Base-by-base conservation (phyloP, 2,797 vertebrate genomes). In the Neosalanx taihuensis region DNA sequence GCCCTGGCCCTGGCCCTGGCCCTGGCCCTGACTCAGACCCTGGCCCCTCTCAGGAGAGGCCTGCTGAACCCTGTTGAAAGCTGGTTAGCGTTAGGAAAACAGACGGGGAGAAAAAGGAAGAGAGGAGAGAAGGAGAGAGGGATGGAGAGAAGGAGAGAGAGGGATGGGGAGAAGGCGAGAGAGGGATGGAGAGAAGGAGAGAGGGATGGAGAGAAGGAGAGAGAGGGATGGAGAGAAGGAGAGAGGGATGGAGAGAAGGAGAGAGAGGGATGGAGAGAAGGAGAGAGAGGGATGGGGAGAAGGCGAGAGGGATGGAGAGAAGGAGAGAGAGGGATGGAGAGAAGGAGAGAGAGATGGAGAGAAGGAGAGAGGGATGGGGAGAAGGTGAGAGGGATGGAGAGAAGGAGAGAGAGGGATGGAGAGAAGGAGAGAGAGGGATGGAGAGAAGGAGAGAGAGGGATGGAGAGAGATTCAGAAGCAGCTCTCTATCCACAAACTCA, bases 51-150 rank as follows among this genome's bases (percentile, higher is more conserved):
- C 89, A 31, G 90, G 77, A 68, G 82, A 74, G 69, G 86, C 82
- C 2, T 81, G 86, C 81, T 93, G 92, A 81, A 92, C 89, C 76
- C 91, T 91, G 89, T 91, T 92, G 76, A 90, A 91, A 82, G 77
- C 93, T 94, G 88, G 80, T 83, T 75, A 80, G 82, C 78, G 80
- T 85, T 72, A 57, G 30, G 46, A 80, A 80, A 67, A 71, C 53
- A 80, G 51, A 78, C 29, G 23, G 46, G 70, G n/a, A 62, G 18
- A 26, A 6, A 20, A 66, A 37, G 56, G 31, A 35, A n/a, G 6
- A 30, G 65, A 64, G 46, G 29, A 15, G 58, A 31, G 56, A 23
- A 30, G 35, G 0, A 33, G 7, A 35, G 20, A n/a, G 33, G n/a
- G 58, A 4, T 5, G 30, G 53, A 17, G 29, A 64, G 18, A 33